Evolutionary conservation across 1,140 invertebrate species (phyloP), one percentile per base, ranked within the genome.

Genomic region (Drosophila takahashii): DNA sequence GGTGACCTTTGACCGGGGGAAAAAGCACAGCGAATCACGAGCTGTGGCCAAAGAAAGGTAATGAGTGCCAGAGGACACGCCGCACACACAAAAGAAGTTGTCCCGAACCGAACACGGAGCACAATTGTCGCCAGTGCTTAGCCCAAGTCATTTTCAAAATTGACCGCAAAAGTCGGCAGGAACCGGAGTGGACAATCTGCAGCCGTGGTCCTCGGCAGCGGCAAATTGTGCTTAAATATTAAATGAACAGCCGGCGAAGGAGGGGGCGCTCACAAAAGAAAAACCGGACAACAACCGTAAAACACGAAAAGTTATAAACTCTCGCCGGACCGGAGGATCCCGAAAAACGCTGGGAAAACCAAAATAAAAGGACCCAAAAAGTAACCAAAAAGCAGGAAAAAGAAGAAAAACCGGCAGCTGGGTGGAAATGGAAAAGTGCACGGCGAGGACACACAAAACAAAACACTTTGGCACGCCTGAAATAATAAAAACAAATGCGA

Each of bases 191-290:
- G 60, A 53, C 26, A 73, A 65, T 69, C 79, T 54, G 56, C 22
- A 61, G 56, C 13, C 34, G 44, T 45, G 64, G 81, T 67, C 58
- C 54, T 57, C 62, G 66, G 66, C 60, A 64, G 79, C 75, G 80
- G 75, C 87, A 84, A 90, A 90, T 87, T 90, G 87, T 79, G 87
- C 87, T 90, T 90, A 90, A 90, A 90, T 90, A 90, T 90, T 90
- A 90, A 90, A 90, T 90, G 87, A 90, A 84, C 76, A 90, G 62
- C 80, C 77, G 62, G 56, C 50, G 59, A 52, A 48, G 52, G 57
- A 60, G 61, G 42, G 29, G 27, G 54, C 50, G 54, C 47, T 67
- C 60, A 51, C 59, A 58, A 78, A 79, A 65, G 61, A 69, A 71
- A 58, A 58, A 61, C 53, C 62, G 81, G 81, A 81, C 81, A 86